Percentiles rank a stretch among this genome's conserved stretches.
Evolutionary conservation across 2,888 invertebrate genomes (phyloP).

Genomic region (Microctonus aethiopoides): DNA sequence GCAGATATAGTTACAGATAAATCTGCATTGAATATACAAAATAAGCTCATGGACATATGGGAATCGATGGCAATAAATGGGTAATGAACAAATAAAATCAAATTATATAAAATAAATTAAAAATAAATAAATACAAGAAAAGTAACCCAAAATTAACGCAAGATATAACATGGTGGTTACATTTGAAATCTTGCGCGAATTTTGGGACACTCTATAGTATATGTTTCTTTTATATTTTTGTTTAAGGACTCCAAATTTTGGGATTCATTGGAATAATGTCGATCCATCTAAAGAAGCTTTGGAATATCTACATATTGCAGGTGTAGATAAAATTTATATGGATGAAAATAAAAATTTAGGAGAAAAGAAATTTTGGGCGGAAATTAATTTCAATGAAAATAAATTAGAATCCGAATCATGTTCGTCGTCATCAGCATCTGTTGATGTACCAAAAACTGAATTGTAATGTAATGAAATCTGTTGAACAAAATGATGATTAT

Average conservation of each 20-base stretch:
- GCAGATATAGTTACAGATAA: constrained; percentile 58
- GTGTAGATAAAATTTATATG: constrained; percentile 68
- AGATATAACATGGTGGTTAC: neutral
- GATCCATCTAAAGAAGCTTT: constrained; percentile 66
- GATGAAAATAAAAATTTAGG: constrained; percentile 69
- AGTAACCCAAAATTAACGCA: too few relatives aligned
- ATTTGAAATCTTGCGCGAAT: too few relatives aligned
- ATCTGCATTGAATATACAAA: constrained; percentile 69
- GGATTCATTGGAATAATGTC: constrained; percentile 68
- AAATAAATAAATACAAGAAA: neutral
- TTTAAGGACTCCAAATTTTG: constrained; percentile 66
- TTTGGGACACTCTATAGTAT: too few relatives aligned
- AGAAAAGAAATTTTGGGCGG: constrained; percentile 73
- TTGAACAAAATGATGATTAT: too few relatives aligned
- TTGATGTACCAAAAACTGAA: neutral
- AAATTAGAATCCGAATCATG: constrained; percentile 52
- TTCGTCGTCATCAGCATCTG: neutral
- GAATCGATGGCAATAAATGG: constrained; percentile 71
- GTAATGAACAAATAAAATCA: constrained; percentile 63
- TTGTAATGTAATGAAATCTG: neutral
- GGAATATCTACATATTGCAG: constrained; percentile 69
- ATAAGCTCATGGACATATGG: constrained; percentile 70
- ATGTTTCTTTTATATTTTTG: neutral
- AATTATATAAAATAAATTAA: neutral
- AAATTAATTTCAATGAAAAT: constrained; percentile 73